Percentiles rank a stretch among this genome's conserved stretches.
Conservation (phyloP, 2,888 invertebrate species). For the Dioctria linearis region DNA sequence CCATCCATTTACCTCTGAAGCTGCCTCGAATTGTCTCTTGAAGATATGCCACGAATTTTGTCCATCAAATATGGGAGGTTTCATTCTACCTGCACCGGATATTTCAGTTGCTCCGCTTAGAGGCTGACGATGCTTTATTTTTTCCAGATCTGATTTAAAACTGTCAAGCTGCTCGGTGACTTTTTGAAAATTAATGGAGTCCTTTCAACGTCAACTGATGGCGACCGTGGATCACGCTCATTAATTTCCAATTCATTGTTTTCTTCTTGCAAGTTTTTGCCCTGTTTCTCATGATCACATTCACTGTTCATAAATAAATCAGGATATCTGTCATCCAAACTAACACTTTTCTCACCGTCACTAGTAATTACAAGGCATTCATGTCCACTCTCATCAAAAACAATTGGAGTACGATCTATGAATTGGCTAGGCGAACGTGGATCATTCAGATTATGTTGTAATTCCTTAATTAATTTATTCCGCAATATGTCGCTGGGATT, state of each 20-base stretch:
- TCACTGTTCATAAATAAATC: constrained; percentile 34
- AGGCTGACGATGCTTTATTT: no score
- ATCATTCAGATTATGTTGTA: constrained; percentile 52
- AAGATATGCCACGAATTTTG: no score
- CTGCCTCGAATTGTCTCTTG: no score
- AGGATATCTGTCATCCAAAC: constrained; percentile 50
- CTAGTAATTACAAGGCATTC: neutral
- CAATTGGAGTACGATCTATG: constrained; percentile 57
- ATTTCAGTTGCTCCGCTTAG: no score
- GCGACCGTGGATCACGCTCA: constrained; percentile 56
- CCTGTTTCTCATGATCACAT: neutral
- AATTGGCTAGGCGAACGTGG: constrained; percentile 58
- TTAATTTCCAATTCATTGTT: neutral
- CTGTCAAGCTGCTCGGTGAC: no score
- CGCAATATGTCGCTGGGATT: constrained; percentile 18
- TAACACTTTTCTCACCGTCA: neutral
- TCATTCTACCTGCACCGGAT: no score
- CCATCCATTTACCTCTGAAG: no score
- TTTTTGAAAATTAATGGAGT: constrained; percentile 56
- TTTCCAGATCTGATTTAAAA: no score
- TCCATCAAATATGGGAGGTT: no score
- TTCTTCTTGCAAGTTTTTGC: neutral
- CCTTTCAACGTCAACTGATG: constrained; percentile 50
- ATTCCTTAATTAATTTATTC: constrained; percentile 30
- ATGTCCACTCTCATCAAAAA: constrained; percentile 39